phyloP scores from a whole-genome alignment of 2,888 invertebrate genomes.

The Portevinia maculata region DNA sequence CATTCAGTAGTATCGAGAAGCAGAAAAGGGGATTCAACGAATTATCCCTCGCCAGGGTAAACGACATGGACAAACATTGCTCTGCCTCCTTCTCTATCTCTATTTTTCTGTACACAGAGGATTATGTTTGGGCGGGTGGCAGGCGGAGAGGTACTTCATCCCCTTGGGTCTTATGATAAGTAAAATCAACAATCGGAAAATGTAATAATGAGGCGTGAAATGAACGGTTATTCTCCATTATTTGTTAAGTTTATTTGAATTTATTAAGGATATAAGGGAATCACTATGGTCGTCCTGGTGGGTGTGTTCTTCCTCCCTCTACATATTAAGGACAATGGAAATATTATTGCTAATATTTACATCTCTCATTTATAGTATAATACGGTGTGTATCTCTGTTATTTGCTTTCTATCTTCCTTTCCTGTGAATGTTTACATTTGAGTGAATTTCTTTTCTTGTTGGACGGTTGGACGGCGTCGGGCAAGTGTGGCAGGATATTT shows the following conservation, averaged over 20 bases:
- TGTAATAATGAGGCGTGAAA: slow-evolving; percentile 75
- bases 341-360: slow-evolving; percentile 73
- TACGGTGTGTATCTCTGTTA: slow-evolving; percentile 17
- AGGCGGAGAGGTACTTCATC: slow-evolving; percentile 20
- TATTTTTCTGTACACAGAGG: too few species aligned
- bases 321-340: slow-evolving; percentile 70
- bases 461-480: too few species aligned
- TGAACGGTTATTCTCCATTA: slow-evolving; percentile 75
- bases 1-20: slow-evolving; percentile 56
- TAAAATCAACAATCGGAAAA: slow-evolving; percentile 75
- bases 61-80: slow-evolving; percentile 14
- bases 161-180: slow-evolving; percentile 71
- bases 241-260: slow-evolving; percentile 74
- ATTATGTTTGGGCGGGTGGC: slow-evolving; percentile 29
- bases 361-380: slow-evolving; percentile 58
- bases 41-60: slow-evolving; percentile 42
- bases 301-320: neutral
- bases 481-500: slow-evolving; percentile 49
- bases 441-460: slow-evolving; percentile 48
- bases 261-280: slow-evolving; percentile 73
- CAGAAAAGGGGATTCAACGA: slow-evolving; percentile 27
- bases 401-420: neutral
- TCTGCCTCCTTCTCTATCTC: too few species aligned
- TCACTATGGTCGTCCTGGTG: slow-evolving; percentile 22
- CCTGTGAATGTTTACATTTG: slow-evolving; percentile 49